Evolutionary conservation across 2,797 vertebrate species (phyloP), one percentile per base, ranked within the genome.

Genomic region (Ctenopoma kingsleyae): DNA sequence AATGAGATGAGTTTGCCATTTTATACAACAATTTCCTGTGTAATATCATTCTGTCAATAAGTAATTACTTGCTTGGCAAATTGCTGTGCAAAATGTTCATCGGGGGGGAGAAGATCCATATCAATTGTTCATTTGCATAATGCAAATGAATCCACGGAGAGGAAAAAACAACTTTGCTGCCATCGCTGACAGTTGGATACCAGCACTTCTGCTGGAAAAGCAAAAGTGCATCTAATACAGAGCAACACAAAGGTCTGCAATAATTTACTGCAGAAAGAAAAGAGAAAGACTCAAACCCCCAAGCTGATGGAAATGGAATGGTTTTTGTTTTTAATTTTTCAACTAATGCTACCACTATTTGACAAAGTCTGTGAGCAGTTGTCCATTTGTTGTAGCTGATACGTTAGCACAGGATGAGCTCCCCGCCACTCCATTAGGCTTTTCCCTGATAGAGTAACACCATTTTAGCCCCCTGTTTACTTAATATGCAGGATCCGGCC

Each of bases 401-500:
- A 69, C 86, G 91, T 91, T 91, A 91, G 85, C 70, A 57, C 73
- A 86, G 85, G 84, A 91, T 90, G 85, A 87, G 89, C 84, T 90
- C 82, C 67, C 75, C 2, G 66, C 69, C 78, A 82, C 89, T 89
- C 91, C 92, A 94, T 94, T 93, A 93, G 74, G 74, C 72, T 82
- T 80, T 75, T 87, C 82, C 72, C 80, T 82, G 91, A 93, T 90
- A 88, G 90, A 89, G 81, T 82, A 81, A 86, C 83, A 86, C 83
- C 83, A 78, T 90, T 88, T 90, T 83, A 89, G 83, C 88, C 82
- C 83, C 84, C 76, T 84, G 87, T 93, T 94, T 91, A 93, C 90
- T 94, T 93, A 93, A 93, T 92, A 93, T 92, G 92, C 93, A 92
- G 93, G 85, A 94, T 92, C 90, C 90, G 71, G 88, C 88, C 89